Evolutionary conservation across 2,797 vertebrate genomes (phyloP).

Genomic region (Cyclura pinguis): DNA sequence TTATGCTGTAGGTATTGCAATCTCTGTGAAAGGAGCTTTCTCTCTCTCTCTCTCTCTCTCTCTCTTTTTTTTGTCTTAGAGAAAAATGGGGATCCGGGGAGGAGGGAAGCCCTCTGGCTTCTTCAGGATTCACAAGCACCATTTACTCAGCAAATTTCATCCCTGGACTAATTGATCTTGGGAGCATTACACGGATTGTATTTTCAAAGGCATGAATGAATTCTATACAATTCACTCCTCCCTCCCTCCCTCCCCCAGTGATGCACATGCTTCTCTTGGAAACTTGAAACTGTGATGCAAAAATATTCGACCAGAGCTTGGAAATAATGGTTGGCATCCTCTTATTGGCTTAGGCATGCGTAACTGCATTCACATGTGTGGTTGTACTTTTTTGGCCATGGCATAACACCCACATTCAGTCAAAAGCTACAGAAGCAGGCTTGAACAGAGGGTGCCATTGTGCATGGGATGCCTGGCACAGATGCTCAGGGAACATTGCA

Average conservation of each 20-base stretch:
- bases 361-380: no score
- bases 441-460: no score
- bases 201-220: slow-evolving; percentile 33
- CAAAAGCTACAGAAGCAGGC: no score
- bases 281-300: background rate
- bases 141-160: background rate
- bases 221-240: slow-evolving; percentile 17
- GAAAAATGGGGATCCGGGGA: background rate
- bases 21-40: background rate
- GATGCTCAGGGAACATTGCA: no score
- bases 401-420: no score
- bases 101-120: slow-evolving; percentile 12
- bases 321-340: background rate
- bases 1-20: slow-evolving; percentile 5
- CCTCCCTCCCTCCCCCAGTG: background rate
- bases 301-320: background rate
- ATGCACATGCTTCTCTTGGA: background rate
- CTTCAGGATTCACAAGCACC: background rate
- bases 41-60: background rate
- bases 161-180: background rate
- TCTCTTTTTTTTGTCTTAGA: slow-evolving; percentile 27
- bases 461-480: no score
- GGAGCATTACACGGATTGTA: background rate
- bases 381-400: no score
- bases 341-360: no score